Conservation (phyloP, 2,113 vertebrate species). For the Scalopus aquaticus region DNA sequence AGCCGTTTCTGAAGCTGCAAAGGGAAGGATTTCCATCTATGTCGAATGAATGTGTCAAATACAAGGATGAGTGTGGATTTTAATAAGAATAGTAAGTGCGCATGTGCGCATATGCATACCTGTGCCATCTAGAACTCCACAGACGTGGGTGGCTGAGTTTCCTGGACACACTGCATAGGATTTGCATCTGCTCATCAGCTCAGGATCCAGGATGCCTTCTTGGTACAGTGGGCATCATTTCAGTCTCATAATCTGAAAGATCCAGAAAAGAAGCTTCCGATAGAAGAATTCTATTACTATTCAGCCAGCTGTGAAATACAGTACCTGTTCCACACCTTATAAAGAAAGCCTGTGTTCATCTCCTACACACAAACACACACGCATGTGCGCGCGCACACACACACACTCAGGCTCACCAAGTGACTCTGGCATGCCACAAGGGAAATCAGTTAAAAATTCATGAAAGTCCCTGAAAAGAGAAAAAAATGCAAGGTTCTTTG, state of each 20-base stretch:
- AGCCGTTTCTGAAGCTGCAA: not conserved
- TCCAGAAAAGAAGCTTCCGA: constrained; percentile 68
- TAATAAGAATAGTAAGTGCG: not conserved
- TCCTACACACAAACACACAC: not conserved
- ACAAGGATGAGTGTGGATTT: not conserved
- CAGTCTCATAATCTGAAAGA: not conserved
- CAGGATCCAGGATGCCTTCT: constrained; percentile 34
- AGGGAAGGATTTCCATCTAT: not conserved
- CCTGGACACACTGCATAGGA: constrained; percentile 52
- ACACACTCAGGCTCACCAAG: not conserved
- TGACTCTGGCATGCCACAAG: not conserved
- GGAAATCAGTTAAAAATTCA: constrained; percentile 69
- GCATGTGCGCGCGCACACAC: not conserved
- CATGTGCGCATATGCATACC: not conserved
- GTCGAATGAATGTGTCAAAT: not conserved
- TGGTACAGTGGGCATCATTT: not conserved
- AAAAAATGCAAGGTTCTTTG: constrained; percentile 4
- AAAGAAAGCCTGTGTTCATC: constrained; percentile 52
- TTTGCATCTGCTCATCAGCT: constrained; percentile 75
- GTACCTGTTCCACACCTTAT: constrained; percentile 60
- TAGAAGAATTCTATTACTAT: constrained; percentile 77
- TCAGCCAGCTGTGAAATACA: constrained; percentile 79
- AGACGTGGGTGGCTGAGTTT: not conserved
- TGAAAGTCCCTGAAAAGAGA: not conserved
- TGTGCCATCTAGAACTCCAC: not conserved